Conservation (phyloP, 1,140 invertebrate genomes). For the Probaryconus sp. region DNA sequence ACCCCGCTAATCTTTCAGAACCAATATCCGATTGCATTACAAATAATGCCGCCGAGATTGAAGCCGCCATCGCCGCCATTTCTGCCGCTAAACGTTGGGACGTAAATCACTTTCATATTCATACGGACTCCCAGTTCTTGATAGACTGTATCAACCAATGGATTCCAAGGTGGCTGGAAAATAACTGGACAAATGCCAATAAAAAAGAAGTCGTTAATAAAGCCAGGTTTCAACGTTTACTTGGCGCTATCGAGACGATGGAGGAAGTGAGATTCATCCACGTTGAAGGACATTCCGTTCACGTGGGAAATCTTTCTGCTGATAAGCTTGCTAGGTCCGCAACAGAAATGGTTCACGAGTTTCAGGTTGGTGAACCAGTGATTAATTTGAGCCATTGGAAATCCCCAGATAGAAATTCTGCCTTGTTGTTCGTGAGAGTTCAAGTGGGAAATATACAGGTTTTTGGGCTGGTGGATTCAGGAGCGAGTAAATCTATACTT, state of each 20-base stretch:
- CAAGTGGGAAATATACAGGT: neutral
- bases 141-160: constrained; percentile 1
- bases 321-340: constrained; percentile 2
- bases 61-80: constrained; percentile 4
- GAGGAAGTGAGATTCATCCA: neutral
- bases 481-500: constrained; percentile 3
- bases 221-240: neutral
- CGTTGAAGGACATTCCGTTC: constrained; percentile 18
- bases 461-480: constrained; percentile 2
- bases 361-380: no score
- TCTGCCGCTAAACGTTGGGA: neutral
- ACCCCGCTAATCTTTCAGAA: constrained; percentile 7
- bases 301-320: no score
- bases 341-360: no score
- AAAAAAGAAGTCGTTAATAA: constrained; percentile 5
- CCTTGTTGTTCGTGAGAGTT: neutral
- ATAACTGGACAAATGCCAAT: constrained; percentile 10
- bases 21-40: neutral
- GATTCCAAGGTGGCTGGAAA: constrained; percentile 8
- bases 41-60: constrained; percentile 13
- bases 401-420: no score
- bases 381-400: no score
- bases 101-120: constrained; percentile 2
- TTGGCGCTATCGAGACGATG: neutral
- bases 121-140: constrained; percentile 23